Evolutionary conservation across 2,888 invertebrate species (phyloP).

Genomic region (Cheilosia pagana): DNA sequence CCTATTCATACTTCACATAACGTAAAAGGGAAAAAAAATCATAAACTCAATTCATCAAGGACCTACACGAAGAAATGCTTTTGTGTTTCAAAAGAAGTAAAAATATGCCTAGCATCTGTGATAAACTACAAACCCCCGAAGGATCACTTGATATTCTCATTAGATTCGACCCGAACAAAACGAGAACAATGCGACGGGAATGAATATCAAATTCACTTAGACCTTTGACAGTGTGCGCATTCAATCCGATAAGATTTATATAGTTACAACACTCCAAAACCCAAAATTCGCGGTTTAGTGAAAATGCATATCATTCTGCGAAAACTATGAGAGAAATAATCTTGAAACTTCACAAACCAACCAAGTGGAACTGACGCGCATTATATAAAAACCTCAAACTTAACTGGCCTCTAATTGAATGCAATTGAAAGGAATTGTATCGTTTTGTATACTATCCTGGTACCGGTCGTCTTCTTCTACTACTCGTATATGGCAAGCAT

Average conservation of each 20-base stretch:
- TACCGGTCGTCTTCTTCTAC: constrained; percentile 46
- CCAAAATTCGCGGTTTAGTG: constrained; percentile 64
- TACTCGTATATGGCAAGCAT: constrained; percentile 24
- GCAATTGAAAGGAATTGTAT: constrained; percentile 68
- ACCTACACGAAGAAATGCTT: constrained; percentile 57
- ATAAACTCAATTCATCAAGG: constrained; percentile 56
- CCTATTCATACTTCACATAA: constrained; percentile 43
- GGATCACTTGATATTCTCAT: constrained; percentile 70
- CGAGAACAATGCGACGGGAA: constrained; percentile 42
- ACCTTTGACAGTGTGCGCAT: constrained; percentile 18
- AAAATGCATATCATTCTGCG: constrained; percentile 50
- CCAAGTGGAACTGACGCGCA: constrained; percentile 57
- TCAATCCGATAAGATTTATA: constrained; percentile 35
- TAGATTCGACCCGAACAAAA: constrained; percentile 45
- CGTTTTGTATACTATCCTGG: constrained; percentile 43
- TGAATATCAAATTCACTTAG: constrained; percentile 49
- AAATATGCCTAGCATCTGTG: constrained; percentile 53
- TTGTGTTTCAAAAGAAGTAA: constrained; percentile 34
- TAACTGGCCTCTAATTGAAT: constrained; percentile 71
- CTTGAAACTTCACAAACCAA: constrained; percentile 49
- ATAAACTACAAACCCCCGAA: constrained; percentile 54
- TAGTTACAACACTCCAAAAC: constrained; percentile 51
- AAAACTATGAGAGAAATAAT: constrained; percentile 18
- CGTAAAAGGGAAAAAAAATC: constrained; percentile 29
- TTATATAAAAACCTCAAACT: constrained; percentile 60